Evolutionary conservation across 2,888 invertebrate species (phyloP).

Genomic region (Campopleginae sp.): DNA sequence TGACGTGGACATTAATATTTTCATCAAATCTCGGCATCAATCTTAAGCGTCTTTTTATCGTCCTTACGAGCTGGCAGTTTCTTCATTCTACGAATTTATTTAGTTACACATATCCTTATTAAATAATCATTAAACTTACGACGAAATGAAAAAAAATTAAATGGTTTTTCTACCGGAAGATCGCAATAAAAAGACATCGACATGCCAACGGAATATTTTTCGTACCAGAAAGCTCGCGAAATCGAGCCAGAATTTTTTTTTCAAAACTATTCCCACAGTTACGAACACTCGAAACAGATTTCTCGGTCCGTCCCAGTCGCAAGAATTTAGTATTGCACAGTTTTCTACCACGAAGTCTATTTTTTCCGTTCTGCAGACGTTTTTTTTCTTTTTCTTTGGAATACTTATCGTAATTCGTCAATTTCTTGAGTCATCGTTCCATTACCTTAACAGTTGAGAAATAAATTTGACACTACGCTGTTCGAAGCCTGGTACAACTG

Average conservation of each 20-base stretch:
- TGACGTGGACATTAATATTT: background rate
- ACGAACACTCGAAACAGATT: background rate
- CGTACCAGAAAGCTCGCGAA: background rate
- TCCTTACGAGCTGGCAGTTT: slow-evolving; percentile 4
- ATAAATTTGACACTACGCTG: background rate
- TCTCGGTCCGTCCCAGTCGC: background rate
- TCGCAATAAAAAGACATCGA: background rate
- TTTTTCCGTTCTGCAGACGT: background rate
- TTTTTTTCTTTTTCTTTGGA: background rate
- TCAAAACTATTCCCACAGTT: background rate
- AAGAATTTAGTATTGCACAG: background rate
- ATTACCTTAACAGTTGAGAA: background rate
- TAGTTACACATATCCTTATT: background rate
- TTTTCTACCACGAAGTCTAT: background rate
- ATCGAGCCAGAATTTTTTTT: background rate
- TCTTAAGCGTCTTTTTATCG: background rate
- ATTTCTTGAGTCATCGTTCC: slow-evolving; percentile 2
- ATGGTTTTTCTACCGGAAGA: background rate
- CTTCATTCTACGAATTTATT: background rate
- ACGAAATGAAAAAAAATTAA: background rate
- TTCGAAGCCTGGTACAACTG: background rate
- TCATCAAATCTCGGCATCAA: background rate
- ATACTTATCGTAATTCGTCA: background rate
- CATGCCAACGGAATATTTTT: background rate
- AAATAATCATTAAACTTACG: background rate